Evolutionary conservation across 2,113 vertebrate species (phyloP).

Genomic region (Arvicanthis niloticus): DNA sequence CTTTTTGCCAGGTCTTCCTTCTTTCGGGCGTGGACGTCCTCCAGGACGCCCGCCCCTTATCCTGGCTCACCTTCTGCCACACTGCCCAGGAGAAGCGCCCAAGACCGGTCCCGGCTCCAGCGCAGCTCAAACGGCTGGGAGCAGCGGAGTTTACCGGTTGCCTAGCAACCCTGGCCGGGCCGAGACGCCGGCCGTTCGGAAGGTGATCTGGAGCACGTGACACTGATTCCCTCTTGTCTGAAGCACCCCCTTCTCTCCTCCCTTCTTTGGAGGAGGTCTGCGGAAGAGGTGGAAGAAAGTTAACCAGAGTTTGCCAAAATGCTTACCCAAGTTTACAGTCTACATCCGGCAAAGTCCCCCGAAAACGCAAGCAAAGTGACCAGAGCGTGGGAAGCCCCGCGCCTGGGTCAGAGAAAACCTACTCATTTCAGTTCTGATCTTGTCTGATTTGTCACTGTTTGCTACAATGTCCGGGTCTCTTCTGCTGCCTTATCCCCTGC

Average conservation of each 20-base stretch:
- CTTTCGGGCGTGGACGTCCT: neutral
- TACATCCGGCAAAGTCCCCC: neutral
- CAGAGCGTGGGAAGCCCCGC: neutral
- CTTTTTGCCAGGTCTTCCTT: neutral
- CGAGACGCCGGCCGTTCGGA: fast-evolving
- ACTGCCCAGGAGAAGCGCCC: neutral
- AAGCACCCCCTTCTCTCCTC: neutral
- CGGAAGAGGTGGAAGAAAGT: neutral
- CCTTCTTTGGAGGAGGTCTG: too few relatives aligned
- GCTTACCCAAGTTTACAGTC: neutral
- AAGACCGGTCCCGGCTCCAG: fast-evolving
- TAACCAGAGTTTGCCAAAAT: neutral
- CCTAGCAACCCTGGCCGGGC: constrained; percentile 75
- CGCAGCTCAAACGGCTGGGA: neutral
- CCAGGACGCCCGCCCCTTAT: neutral
- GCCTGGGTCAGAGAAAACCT: neutral
- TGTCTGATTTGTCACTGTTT: neutral
- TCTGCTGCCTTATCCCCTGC: fast-evolving
- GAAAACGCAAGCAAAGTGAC: neutral
- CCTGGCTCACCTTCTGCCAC: neutral
- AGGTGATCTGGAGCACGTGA: constrained; percentile 31
- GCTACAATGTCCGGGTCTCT: neutral
- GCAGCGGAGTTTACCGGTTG: constrained; percentile 66
- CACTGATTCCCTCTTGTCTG: fast-evolving
- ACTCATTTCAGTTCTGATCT: neutral